Base-by-base conservation (phyloP, 2,888 invertebrate genomes). In the Meteorus colon region DNA sequence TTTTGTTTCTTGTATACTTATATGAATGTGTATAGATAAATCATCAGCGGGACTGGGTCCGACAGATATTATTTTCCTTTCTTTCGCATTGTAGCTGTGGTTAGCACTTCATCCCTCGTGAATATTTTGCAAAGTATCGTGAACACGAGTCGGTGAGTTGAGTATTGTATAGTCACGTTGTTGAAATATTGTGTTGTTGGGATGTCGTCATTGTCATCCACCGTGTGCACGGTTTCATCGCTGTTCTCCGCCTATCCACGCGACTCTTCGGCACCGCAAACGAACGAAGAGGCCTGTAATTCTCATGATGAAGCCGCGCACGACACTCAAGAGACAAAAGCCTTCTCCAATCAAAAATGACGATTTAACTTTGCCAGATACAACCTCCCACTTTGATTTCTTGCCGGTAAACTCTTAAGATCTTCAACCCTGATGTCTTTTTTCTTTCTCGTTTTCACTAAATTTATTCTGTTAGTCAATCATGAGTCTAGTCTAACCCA, bases 271-370 rank as follows among this genome's bases (percentile, higher is more conserved):
- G 86, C 86, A 84, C 85, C 87, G 80, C 79, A 78, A 78, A 78
- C 78, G 79, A 78, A 78, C 79, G 78, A 80, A 79, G 80, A 80
- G 79, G 80, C 79, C 81, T 81, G 89, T 89, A 89, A 89, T 89
- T 87, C 89, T 79, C 83, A 79, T 88, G 89, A 89, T 89, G 89
- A 89, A 87, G 88, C 89, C 89, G 88, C 88, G 83, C 82, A 87
- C 89, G 89, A 89, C 89, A 89, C 86, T 83, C 78, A 70, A 79
- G 83, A 85, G 85, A 87, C 86, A 86, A 88, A 87, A 86, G 82
- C 82, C 83, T 77, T 79, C 81, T 78, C 83, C 80, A 86, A 84
- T 81, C 82, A 82, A 84, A 82, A 84, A 81, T 81, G 82, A 82
- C 84, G 81, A 82, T 84, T 83, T 83, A 84, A 83, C 84, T 82